Evolutionary conservation across 2,113 vertebrate genomes (phyloP).

Genomic region (Calcarius ornatus): DNA sequence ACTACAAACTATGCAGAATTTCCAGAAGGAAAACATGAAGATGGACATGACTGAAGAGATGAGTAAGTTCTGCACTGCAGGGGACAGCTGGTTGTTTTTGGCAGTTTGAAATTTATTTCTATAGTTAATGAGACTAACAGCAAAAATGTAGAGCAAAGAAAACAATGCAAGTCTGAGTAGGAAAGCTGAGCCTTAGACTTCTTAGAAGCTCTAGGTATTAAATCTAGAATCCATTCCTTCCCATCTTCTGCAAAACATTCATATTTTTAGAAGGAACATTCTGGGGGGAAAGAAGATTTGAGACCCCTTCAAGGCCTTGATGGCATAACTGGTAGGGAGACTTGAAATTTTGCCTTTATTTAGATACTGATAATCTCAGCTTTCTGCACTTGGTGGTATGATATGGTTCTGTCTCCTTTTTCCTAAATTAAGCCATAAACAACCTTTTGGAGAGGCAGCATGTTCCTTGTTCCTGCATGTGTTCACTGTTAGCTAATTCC

Average conservation of each 20-base stretch:
- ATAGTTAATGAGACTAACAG: not conserved
- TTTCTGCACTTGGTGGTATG: not conserved
- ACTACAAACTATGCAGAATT: slow-evolving; percentile 95
- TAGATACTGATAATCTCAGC: not conserved
- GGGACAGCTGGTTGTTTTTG: not conserved
- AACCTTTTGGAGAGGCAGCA: not conserved
- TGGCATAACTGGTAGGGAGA: not conserved
- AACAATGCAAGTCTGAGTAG: not conserved
- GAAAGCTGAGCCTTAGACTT: not conserved
- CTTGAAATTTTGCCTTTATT: not conserved
- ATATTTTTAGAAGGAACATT: not conserved
- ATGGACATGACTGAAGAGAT: slow-evolving; percentile 98
- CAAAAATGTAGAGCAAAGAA: not conserved
- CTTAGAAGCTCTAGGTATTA: not conserved
- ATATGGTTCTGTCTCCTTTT: not conserved
- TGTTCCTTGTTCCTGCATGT: not conserved
- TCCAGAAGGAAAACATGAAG: slow-evolving; percentile 98
- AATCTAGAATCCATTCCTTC: not conserved
- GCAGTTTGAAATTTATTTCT: not conserved
- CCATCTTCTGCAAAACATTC: not conserved
- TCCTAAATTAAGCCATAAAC: not conserved
- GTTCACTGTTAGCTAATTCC: not conserved
- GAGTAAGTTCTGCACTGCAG: slow-evolving; percentile 79
- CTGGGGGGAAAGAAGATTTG: not conserved
- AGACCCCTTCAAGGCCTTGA: not conserved